Conservation (phyloP, 2,797 vertebrate species). For the Prionace glauca region DNA sequence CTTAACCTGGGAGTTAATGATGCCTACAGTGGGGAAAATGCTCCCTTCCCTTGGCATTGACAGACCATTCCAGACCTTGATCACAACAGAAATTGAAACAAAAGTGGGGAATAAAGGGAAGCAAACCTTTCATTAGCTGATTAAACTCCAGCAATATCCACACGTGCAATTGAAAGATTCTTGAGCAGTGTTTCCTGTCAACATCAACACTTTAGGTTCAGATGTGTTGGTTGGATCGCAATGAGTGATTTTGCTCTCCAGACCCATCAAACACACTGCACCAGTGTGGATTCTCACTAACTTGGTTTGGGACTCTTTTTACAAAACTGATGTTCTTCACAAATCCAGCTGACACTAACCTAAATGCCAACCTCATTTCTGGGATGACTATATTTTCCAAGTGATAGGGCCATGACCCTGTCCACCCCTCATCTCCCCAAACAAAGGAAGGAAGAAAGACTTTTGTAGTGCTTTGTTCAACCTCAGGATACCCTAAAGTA, state of each 20-base stretch:
- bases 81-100: neutral
- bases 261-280: neutral
- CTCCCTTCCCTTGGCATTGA: neutral
- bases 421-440: too few relatives aligned
- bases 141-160: neutral
- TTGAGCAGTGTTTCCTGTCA: neutral
- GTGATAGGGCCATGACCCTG: too few relatives aligned
- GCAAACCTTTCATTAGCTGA: neutral
- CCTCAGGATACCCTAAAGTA: too few relatives aligned
- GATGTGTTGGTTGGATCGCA: neutral
- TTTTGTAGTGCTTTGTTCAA: too few relatives aligned
- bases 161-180: too few relatives aligned
- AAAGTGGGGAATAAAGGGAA: neutral
- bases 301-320: neutral
- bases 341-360: neutral
- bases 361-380: neutral
- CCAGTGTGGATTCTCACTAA: neutral
- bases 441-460: too few relatives aligned
- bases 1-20: neutral
- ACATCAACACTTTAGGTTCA: neutral
- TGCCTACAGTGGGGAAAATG: neutral
- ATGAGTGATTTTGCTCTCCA: neutral
- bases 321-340: neutral
- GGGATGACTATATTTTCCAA: neutral
- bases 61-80: too few relatives aligned